phyloP scores from a whole-genome alignment of 2,888 invertebrate genomes.

The Thera obeliscata region DNA sequence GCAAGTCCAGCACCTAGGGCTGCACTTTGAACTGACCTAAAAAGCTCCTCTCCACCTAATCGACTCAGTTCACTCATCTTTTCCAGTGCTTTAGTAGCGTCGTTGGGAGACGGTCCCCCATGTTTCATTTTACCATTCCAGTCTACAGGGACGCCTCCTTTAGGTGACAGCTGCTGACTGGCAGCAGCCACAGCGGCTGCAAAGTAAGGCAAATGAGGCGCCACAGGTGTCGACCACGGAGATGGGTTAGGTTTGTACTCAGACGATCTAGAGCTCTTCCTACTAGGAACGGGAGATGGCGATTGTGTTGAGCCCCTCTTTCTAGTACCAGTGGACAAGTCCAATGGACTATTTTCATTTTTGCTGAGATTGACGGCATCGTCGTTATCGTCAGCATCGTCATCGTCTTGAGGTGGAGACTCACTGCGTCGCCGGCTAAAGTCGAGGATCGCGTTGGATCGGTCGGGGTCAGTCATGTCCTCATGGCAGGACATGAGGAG shows the following conservation, averaged over 20 bases:
- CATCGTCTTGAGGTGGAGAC: slow-evolving; percentile 73
- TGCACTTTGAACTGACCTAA: slow-evolving; percentile 85
- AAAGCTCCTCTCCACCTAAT: slow-evolving; percentile 91
- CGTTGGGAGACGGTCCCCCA: slow-evolving; percentile 87
- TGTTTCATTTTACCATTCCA: slow-evolving; percentile 94
- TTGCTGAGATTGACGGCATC: slow-evolving; percentile 90
- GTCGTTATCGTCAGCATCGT: slow-evolving; percentile 83
- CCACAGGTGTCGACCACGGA: slow-evolving; percentile 92
- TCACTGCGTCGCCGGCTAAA: slow-evolving; percentile 90
- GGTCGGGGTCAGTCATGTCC: slow-evolving; percentile 86
- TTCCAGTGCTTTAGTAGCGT: slow-evolving; percentile 94
- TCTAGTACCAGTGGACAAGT: slow-evolving; percentile 90
- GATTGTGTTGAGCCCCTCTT: slow-evolving; percentile 88
- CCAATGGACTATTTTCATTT: slow-evolving; percentile 89
- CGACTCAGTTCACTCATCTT: slow-evolving; percentile 96
- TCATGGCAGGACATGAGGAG: slow-evolving; percentile 91
- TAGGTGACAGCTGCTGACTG: slow-evolving; percentile 87
- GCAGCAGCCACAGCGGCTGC: slow-evolving; percentile 92
- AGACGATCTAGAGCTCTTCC: slow-evolving; percentile 87
- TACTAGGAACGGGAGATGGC: slow-evolving; percentile 85
- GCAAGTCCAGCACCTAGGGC: slow-evolving; percentile 79
- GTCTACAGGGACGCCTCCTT: slow-evolving; percentile 85
- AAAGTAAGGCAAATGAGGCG: slow-evolving; percentile 91
- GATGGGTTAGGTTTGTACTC: slow-evolving; percentile 89
- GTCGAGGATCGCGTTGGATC: slow-evolving; percentile 88